A percentile compares a stretch with the other conserved stretches of the same genome.
These are phyloP conservation scores for Poecilia picta DNA, from an alignment of 2,797 vertebrate genomes.

Conservation along the genomic window DNA sequence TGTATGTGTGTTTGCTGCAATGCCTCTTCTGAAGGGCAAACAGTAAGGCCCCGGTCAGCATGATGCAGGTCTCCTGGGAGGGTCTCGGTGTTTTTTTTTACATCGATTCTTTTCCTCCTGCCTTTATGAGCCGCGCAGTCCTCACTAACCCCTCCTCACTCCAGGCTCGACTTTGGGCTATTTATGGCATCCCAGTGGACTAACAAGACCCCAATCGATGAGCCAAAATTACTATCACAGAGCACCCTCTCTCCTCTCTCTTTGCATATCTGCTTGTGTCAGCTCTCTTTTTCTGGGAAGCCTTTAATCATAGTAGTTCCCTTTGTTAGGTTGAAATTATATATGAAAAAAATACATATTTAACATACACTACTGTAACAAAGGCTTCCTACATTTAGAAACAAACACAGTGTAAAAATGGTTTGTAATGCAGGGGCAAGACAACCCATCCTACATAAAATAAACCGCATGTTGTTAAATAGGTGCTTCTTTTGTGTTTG, in stretches of 20 bases:
- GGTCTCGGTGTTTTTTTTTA: slow-evolving; percentile 42
- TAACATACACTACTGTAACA: slow-evolving; percentile 22
- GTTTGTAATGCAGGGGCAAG: slow-evolving; percentile 17
- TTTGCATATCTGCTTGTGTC: slow-evolving; percentile 60
- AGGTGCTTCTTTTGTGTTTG: background rate
- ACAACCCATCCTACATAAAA: background rate
- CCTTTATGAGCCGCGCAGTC: slow-evolving; percentile 52
- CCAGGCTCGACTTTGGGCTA: slow-evolving; percentile 72
- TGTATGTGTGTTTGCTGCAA: slow-evolving; percentile 65
- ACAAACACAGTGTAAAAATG: slow-evolving; percentile 18
- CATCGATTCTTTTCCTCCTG: slow-evolving; percentile 71
- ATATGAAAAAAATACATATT: background rate
- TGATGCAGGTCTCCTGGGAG: slow-evolving; percentile 68
- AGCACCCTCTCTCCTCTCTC: slow-evolving; percentile 32
- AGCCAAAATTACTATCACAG: slow-evolving; percentile 57
- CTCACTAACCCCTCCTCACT: slow-evolving; percentile 52
- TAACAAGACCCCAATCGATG: slow-evolving; percentile 73
- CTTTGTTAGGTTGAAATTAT: slow-evolving; percentile 40
- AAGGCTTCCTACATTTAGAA: slow-evolving; percentile 30
- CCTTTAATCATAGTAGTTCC: slow-evolving; percentile 50
- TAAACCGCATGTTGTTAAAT: slow-evolving; percentile 7
- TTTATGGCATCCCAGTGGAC: slow-evolving; percentile 74
- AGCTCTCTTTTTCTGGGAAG: slow-evolving; percentile 59
- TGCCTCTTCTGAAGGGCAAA: slow-evolving; percentile 77
- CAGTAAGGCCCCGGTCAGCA: slow-evolving; percentile 76